Conservation (phyloP, 2,113 vertebrate species). For the Mustelus asterias region DNA sequence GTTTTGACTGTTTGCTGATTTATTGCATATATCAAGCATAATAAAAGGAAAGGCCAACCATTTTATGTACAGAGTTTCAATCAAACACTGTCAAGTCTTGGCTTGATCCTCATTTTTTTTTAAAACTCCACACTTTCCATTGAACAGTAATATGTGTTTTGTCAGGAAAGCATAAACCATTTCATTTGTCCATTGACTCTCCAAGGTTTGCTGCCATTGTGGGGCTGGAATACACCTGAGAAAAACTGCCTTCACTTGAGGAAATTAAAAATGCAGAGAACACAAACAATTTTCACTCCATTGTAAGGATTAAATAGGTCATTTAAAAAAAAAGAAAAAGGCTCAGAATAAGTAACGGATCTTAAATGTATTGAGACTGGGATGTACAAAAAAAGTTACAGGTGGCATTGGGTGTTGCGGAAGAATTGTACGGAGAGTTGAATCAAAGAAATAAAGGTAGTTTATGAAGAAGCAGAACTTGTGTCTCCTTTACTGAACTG, state of each 20-base stretch:
- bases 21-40: conserved; percentile 2
- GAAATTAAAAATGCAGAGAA: neutral
- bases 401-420: too few species aligned
- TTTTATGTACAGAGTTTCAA: neutral
- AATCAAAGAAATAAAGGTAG: too few species aligned
- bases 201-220: neutral
- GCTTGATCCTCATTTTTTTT: neutral
- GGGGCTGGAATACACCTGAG: neutral
- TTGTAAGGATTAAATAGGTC: neutral
- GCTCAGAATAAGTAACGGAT: neutral
- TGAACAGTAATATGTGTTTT: neutral
- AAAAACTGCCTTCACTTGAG: neutral
- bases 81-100: neutral
- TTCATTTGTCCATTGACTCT: neutral
- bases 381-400: too few species aligned
- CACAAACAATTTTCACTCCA: neutral
- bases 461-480: too few species aligned
- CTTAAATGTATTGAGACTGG: neutral
- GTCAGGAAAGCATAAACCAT: conserved; percentile 1
- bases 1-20: neutral
- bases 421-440: too few species aligned
- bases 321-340: neutral
- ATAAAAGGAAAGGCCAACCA: neutral
- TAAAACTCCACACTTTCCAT: neutral
- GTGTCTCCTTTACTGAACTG: too few species aligned